Evolutionary conservation across 2,113 vertebrate genomes (phyloP), one percentile per base, ranked within the genome.

Genomic region (Oreochromis niloticus): DNA sequence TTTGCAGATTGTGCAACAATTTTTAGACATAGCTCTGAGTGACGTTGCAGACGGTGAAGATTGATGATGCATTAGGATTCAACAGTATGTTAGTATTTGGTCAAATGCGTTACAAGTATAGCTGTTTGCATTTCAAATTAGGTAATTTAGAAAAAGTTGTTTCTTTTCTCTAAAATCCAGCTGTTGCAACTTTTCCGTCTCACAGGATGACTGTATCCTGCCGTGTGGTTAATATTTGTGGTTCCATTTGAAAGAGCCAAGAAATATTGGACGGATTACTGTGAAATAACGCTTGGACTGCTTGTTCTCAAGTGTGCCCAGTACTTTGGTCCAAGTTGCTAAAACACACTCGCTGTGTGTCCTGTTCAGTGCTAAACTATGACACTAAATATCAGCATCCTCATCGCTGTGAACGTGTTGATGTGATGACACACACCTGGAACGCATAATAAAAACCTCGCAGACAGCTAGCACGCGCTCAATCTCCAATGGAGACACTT

Each of bases 241-340:
- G 13, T 43, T 71, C 36, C 68, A 46, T 46, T 27, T 46, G 39
- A 73, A 73, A 73, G 39, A 48, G 1, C 0, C 34, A 17, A 48
- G 5, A 73, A 48, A 75, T 11, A 0, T 73, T 46, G 14, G 68
- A 48, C 4, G 41, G 41, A 48, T 66, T 8, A 39, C 61, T 39
- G 61, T 66, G 61, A 66, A 68, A 68, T 13, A 39, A 39, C 0
- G 6, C 0, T 63, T 0, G 1, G 17, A 39, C 34, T 66, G 19
- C 2, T 68, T 41, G 41, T 73, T 46, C 8, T 27, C 14, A 46
- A 73, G 14, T 71, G 14, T 5, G 24, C 24, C 71, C 14, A 30
- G 9, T 0, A 19, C 68, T 50, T 75, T 75, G 71, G 16, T 48
- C 71, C 9, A 17, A 61, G 57, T 17, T 34, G 57, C 57, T 61